These are phyloP conservation scores for Cranoglanis bouderius DNA, from an alignment of 2,113 vertebrate genomes.

Conservation along the genomic window DNA sequence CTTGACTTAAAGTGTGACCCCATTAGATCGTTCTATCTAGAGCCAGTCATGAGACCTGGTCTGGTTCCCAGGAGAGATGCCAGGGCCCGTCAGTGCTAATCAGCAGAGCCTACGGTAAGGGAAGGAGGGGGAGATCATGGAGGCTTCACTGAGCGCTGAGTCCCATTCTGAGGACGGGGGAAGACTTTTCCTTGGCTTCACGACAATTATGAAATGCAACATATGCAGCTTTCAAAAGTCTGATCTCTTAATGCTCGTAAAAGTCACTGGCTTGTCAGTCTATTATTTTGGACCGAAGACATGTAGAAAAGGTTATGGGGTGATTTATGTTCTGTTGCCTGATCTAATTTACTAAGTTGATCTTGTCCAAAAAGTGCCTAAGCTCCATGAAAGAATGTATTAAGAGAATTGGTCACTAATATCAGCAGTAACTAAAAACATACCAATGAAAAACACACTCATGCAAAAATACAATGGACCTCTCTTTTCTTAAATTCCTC, in stretches of 20 bases:
- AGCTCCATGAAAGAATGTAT: background rate
- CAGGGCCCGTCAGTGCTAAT: slow-evolving; percentile 65
- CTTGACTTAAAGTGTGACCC: slow-evolving; percentile 69
- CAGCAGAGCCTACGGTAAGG: slow-evolving; percentile 50
- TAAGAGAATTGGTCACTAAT: slow-evolving; percentile 5
- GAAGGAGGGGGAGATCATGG: slow-evolving; percentile 47
- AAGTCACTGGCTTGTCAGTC: background rate
- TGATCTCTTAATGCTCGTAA: slow-evolving; percentile 31
- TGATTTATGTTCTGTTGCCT: background rate
- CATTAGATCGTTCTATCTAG: slow-evolving; percentile 72
- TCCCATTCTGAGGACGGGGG: slow-evolving; percentile 14
- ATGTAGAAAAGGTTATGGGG: background rate
- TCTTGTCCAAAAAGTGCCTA: background rate
- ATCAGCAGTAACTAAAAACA: slow-evolving; percentile 1
- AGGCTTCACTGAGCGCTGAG: slow-evolving; percentile 22
- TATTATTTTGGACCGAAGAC: background rate
- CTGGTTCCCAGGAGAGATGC: slow-evolving; percentile 63
- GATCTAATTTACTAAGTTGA: background rate
- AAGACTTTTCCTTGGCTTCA: slow-evolving; percentile 27
- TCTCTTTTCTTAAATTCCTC: slow-evolving; percentile 25
- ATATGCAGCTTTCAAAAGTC: slow-evolving; percentile 13
- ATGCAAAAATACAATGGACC: slow-evolving; percentile 32
- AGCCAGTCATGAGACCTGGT: slow-evolving; percentile 63
- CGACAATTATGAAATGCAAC: slow-evolving; percentile 41
- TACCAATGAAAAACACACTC: background rate